Conservation (phyloP, 2,888 invertebrate genomes). For the Altica lythri region DNA sequence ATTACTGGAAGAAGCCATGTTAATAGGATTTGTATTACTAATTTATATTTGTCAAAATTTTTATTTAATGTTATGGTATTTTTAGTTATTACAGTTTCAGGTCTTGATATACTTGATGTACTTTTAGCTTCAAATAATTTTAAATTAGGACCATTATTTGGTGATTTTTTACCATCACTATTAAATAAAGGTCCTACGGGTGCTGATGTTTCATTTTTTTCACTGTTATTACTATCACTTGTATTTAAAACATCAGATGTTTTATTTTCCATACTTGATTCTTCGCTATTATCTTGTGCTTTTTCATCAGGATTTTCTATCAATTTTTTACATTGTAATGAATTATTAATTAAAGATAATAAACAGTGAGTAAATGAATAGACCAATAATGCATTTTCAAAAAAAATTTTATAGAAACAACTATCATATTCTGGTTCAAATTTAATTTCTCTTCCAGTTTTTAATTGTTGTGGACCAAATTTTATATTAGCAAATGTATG, state of each 20-base stretch:
- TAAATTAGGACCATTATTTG: slow-evolving; percentile 27
- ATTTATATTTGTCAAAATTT: slow-evolving; percentile 22
- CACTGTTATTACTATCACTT: slow-evolving; percentile 28
- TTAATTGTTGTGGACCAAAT: slow-evolving; percentile 17
- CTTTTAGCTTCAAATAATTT: slow-evolving; percentile 38
- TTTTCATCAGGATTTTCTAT: slow-evolving; percentile 15
- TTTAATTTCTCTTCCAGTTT: slow-evolving; percentile 27
- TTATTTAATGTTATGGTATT: not conserved
- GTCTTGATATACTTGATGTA: slow-evolving; percentile 9
- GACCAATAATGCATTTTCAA: slow-evolving; percentile 48
- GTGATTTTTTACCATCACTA: slow-evolving; percentile 10
- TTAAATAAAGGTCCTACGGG: slow-evolving; percentile 36
- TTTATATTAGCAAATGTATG: slow-evolving; percentile 24
- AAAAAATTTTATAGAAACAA: slow-evolving; percentile 41
- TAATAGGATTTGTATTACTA: slow-evolving; percentile 29
- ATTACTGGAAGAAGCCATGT: slow-evolving; percentile 43
- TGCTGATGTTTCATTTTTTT: too few species aligned
- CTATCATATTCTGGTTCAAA: slow-evolving; percentile 25
- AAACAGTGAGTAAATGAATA: slow-evolving; percentile 51
- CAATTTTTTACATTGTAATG: slow-evolving; percentile 42
- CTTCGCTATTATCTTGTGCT: slow-evolving; percentile 7
- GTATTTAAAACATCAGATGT: slow-evolving; percentile 14
- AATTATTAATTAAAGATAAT: slow-evolving; percentile 44
- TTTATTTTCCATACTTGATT: slow-evolving; percentile 9
- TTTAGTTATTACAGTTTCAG: slow-evolving; percentile 4